A percentile compares a stretch with the other conserved stretches of the same genome.
Conservation (phyloP, 2,797 vertebrate species). For the Sebastes jordani region DNA sequence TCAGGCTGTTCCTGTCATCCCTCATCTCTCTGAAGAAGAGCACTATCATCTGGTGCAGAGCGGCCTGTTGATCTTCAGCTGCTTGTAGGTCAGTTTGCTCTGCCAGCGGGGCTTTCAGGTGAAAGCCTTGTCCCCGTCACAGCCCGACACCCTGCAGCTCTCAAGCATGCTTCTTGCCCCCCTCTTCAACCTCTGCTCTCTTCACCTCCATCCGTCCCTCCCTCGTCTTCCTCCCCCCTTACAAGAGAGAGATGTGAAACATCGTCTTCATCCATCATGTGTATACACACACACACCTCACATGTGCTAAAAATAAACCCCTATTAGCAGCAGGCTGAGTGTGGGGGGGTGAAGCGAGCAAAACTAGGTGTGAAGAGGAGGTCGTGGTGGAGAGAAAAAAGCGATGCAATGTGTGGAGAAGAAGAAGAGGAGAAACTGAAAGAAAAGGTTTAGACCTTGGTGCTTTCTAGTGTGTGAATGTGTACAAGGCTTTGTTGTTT, state of each 20-base stretch:
- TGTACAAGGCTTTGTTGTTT: background rate
- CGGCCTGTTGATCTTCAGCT: conserved; percentile 55
- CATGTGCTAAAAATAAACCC: conserved; percentile 82
- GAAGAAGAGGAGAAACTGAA: background rate
- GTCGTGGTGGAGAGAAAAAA: conserved; percentile 18
- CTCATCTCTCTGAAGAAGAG: conserved; percentile 35
- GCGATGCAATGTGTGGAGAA: background rate
- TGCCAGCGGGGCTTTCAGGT: conserved; percentile 29
- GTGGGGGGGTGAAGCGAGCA: conserved; percentile 26
- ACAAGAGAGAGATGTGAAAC: conserved; percentile 69
- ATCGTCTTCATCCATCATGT: conserved; percentile 80
- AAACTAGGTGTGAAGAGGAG: conserved; percentile 38
- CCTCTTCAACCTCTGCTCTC: conserved; percentile 26
- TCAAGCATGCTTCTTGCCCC: conserved; percentile 15
- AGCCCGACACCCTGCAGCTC: background rate
- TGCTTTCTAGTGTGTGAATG: background rate
- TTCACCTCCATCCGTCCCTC: conserved; percentile 10
- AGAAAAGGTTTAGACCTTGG: background rate
- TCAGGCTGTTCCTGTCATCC: conserved; percentile 30
- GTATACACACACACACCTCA: conserved; percentile 70
- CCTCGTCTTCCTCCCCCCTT: conserved; percentile 2
- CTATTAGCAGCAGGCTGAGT: conserved; percentile 78
- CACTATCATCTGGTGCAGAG: conserved; percentile 15
- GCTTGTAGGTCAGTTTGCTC: conserved; percentile 18
- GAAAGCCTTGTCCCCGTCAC: conserved; percentile 11